Percentiles rank a stretch among this genome's conserved stretches.
These are phyloP conservation scores for Semicossyphus pulcher DNA, from an alignment of 2,113 vertebrate genomes.

Conservation along the genomic window DNA sequence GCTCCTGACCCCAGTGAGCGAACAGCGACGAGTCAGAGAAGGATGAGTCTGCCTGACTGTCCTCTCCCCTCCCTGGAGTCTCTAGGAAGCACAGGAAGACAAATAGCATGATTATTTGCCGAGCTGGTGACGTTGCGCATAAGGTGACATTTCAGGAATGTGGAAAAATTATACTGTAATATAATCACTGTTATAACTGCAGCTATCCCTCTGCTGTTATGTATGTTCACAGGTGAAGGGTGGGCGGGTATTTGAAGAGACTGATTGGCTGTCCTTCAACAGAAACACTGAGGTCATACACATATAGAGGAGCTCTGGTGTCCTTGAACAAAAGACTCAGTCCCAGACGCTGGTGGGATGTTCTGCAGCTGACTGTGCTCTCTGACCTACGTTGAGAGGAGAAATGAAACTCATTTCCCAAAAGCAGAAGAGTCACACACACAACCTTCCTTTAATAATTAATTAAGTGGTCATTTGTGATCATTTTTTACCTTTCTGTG, in stretches of 20 bases:
- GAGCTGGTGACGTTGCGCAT: neutral
- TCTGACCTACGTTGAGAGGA: conserved; percentile 29
- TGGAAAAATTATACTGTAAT: conserved; percentile 40
- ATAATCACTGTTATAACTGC: conserved; percentile 51
- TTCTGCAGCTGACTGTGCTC: conserved; percentile 25
- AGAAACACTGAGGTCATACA: conserved; percentile 29
- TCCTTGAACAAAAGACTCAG: conserved; percentile 49
- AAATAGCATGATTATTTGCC: conserved; percentile 57
- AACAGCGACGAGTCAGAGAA: conserved; percentile 96
- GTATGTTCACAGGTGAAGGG: conserved; percentile 38
- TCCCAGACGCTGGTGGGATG: conserved; percentile 20
- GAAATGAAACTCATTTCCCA: conserved; percentile 43
- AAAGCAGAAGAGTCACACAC: conserved; percentile 17
- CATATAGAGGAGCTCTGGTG: conserved; percentile 22
- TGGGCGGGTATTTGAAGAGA: conserved; percentile 35
- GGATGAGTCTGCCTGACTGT: conserved; percentile 82
- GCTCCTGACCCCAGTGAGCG: conserved; percentile 95
- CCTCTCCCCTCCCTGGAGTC: conserved; percentile 88
- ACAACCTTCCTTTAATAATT: conserved; percentile 18
- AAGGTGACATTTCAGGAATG: conserved; percentile 49
- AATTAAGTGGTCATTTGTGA: conserved; percentile 26
- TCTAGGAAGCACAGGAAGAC: conserved; percentile 81
- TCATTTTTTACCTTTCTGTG: neutral
- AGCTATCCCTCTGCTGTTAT: conserved; percentile 42
- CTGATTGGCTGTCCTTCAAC: conserved; percentile 43